Conservation (phyloP, 1,140 invertebrate species). For the Monomorium pharaonis region DNA sequence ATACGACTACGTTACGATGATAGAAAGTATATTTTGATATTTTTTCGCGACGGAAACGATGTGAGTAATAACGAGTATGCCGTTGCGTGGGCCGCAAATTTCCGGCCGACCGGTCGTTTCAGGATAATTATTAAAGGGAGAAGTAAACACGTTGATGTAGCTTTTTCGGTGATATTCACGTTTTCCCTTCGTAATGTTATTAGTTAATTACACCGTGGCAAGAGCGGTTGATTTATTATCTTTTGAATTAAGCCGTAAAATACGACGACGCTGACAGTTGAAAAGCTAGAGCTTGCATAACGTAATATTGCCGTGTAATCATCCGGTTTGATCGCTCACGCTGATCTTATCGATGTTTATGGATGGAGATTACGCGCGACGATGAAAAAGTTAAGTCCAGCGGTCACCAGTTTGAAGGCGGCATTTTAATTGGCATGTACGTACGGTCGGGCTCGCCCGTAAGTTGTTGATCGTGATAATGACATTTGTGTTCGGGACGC, state of each 20-base stretch:
- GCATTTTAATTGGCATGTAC: constrained; percentile 52
- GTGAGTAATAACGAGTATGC: constrained; percentile 11
- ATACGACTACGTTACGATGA: constrained; percentile 24
- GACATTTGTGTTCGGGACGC: constrained; percentile 65
- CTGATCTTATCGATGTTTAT: constrained; percentile 49
- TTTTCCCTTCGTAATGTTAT: background rate
- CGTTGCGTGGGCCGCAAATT: constrained; percentile 18
- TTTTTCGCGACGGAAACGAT: constrained; percentile 1
- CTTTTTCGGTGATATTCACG: background rate
- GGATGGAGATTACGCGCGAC: constrained; percentile 10
- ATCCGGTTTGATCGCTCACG: background rate
- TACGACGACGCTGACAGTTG: background rate
- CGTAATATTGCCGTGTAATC: constrained; percentile 23
- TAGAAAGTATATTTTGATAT: constrained; percentile 43
- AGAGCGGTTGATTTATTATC: constrained; percentile 35
- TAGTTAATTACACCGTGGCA: constrained; percentile 2
- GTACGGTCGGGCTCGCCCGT: background rate
- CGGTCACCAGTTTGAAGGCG: background rate
- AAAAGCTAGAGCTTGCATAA: constrained; percentile 4
- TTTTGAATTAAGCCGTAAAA: constrained; percentile 25
- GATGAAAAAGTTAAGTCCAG: constrained; percentile 24
- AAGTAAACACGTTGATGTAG: background rate
- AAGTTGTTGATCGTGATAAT: constrained; percentile 69
- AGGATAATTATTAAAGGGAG: background rate
- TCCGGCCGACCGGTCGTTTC: background rate